Evolutionary conservation across 1,140 invertebrate species (phyloP), one percentile per base, ranked within the genome.

Genomic region (Sinella curviseta): DNA sequence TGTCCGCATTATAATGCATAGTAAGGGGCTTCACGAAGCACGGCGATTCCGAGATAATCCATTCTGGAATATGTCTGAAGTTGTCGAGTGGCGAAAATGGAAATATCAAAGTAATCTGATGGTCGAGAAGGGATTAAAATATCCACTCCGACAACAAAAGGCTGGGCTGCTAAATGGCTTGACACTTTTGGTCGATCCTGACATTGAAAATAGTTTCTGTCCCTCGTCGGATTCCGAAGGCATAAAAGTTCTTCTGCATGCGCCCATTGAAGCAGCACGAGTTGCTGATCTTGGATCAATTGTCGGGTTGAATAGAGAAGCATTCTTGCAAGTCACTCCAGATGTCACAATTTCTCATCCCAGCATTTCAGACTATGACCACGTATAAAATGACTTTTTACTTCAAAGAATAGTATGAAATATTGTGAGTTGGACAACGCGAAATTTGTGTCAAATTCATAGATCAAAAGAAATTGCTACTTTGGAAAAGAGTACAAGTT

Each of bases 391-490:
- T n/a, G n/a, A n/a, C n/a, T n/a, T n/a, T n/a, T n/a, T n/a, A n/a
- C n/a, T n/a, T n/a, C n/a, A n/a, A n/a, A n/a, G n/a, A n/a, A n/a
- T n/a, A n/a, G n/a, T n/a, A n/a, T n/a, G n/a, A n/a, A n/a, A n/a
- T n/a, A n/a, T n/a, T n/a, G n/a, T n/a, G n/a, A n/a, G n/a, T n/a
- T n/a, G n/a, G n/a, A n/a, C n/a, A n/a, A n/a, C n/a, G n/a, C n/a
- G n/a, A n/a, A n/a, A n/a, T n/a, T 8, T 48, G 20, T 48, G 39
- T 48, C 39, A 8, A 8, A 48, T 48, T 48, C 20, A 48, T 12
- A 48, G 82, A 70, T 75, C 24, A 80, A 80, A 36, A 20, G 82
- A 39, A 34, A 74, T 1, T 83, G 82, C 39, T 83, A 83, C 57
- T 83, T 81, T n/a, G 4, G 31, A n/a, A 57, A 65, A 24, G 82